Base-by-base conservation (phyloP, 2,797 vertebrate species). In the Ceyx erithaca region DNA sequence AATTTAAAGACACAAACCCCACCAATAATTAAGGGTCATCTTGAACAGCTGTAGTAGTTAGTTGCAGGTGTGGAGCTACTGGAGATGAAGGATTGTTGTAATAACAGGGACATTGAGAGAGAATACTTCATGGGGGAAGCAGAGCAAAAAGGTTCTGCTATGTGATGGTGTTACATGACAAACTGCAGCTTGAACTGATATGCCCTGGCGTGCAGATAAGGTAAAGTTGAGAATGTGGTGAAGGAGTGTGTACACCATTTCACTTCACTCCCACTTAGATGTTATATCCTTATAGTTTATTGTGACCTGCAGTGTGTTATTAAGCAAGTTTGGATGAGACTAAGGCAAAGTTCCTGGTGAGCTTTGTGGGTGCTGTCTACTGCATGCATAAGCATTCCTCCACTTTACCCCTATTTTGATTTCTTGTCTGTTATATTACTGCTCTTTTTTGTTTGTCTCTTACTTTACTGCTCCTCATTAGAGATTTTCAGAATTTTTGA, bases 351-450 rank as follows among this genome's bases (percentile, higher is more conserved):
- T 62, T 80, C 22, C 20, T 55, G 28, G 7, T 37, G 59, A 68
- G 14, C 23, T 48, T 14, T 30, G 7, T 10, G 8, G 33, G 26
- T 40, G 54, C 3, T 71, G 11, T 16, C 12, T 71, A 9, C 33
- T 80, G n/a, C 13, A 15, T 3, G 10, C n/a, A 14, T 1, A 35
- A 35, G 7, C 2, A 2, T 8, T 19, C 2, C 4, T 9, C 7
- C 9, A 7, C 6, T 10, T 25, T 19, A 6, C 4, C 13, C 3
- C 6, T 1, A 8, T 19, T 89, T 69, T 71, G 10, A 23, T 51
- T 40, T 77, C 22, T 3, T 9, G 15, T 4, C 59, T 48, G 4
- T 6, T 12, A 13, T 21, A 8, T 28, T 45, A 20, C 40, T 61
- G 20, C 21, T 11, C 3, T 31, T 33, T 33, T 19, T 48, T 31